Evolutionary conservation across 1,140 invertebrate genomes (phyloP).

Genomic region (Zeugodacus cucurbitae): DNA sequence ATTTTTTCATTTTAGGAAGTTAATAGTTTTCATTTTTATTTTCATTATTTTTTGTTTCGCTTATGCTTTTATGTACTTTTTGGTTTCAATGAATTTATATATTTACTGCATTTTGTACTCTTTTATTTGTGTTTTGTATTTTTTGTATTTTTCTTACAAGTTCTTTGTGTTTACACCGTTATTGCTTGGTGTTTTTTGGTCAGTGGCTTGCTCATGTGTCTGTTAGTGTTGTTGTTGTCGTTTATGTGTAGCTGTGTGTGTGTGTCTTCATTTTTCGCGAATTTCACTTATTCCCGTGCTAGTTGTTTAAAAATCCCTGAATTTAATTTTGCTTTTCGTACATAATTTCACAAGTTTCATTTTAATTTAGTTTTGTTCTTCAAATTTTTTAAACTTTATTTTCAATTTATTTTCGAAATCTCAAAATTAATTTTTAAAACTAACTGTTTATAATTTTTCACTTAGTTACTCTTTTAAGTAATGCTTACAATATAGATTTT

Average conservation of each 20-base stretch:
- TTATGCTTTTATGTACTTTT: constrained; percentile 2
- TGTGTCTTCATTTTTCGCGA: background rate
- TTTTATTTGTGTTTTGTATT: constrained; percentile 39
- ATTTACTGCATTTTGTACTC: constrained; percentile 39
- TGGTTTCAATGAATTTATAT: background rate
- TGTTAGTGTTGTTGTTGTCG: background rate
- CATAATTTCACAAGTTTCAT: constrained; percentile 7
- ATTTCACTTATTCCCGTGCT: background rate
- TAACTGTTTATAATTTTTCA: background rate
- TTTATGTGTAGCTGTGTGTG: background rate
- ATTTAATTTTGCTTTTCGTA: constrained; percentile 61
- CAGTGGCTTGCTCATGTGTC: background rate
- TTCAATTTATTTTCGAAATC: constrained; percentile 47
- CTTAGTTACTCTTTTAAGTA: background rate
- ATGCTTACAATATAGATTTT: background rate
- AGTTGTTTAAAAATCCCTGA: constrained; percentile 59
- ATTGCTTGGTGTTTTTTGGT: background rate
- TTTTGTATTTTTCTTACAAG: background rate
- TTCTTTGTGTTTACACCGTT: background rate
- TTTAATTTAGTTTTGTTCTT: background rate
- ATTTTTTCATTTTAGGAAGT: background rate
- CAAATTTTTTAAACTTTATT: constrained; percentile 51
- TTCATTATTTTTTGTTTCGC: background rate
- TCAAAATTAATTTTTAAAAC: background rate
- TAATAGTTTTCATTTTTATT: too few relatives aligned